phyloP scores from a whole-genome alignment of 1,140 invertebrate genomes.

The Polyergus mexicanus region DNA sequence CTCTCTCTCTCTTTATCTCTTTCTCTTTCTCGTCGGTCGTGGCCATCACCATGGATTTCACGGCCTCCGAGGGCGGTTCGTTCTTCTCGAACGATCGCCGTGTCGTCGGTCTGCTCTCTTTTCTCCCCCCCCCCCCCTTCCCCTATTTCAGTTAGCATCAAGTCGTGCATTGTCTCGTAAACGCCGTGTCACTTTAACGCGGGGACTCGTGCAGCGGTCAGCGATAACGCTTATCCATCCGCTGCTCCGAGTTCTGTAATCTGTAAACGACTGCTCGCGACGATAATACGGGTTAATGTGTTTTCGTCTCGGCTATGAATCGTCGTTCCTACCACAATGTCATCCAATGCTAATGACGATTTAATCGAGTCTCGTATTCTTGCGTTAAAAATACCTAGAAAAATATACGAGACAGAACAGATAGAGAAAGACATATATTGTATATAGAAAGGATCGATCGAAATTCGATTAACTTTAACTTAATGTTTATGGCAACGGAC shows the following conservation, averaged over 20 bases:
- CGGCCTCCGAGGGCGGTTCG: conserved; percentile 28
- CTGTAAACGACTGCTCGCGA: conserved; percentile 6
- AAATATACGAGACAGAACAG: neutral
- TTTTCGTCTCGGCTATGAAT: neutral
- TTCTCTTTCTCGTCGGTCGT: conserved; percentile 31
- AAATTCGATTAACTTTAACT: neutral
- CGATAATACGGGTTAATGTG: neutral
- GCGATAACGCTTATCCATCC: conserved; percentile 46
- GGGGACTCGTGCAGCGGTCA: conserved; percentile 2
- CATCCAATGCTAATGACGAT: neutral
- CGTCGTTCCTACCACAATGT: neutral
- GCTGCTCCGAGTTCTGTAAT: conserved; percentile 18
- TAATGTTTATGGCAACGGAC: conserved; percentile 18
- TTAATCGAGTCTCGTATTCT: neutral
- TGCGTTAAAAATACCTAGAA: neutral
- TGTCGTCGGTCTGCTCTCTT: neutral
- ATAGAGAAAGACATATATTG: no score
- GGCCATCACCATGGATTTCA: conserved; percentile 42
- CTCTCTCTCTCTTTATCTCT: no score
- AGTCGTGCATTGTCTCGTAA: conserved; percentile 44
- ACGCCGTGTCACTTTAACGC: conserved; percentile 17
- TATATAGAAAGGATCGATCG: neutral
- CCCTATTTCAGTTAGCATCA: neutral
- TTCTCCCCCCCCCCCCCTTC: no score
- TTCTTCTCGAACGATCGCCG: conserved; percentile 29